Base-by-base conservation (phyloP, 2,113 vertebrate genomes). In the Scalopus aquaticus region DNA sequence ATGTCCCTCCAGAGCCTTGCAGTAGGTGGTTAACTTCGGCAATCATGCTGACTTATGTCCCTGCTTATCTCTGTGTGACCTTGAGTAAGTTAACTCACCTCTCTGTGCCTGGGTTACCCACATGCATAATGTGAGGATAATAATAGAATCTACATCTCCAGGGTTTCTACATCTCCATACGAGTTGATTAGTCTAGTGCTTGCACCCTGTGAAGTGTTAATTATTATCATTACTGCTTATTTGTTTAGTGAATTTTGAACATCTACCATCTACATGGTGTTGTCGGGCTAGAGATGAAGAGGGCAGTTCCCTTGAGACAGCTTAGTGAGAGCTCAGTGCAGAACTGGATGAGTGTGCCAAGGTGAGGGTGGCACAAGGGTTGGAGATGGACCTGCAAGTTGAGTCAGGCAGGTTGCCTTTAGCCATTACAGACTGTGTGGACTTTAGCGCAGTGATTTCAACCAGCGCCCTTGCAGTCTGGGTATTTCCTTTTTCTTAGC, bases 191-290 rank as follows among this genome's bases (percentile, higher is more conserved):
- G 39, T 56, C 46, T 3, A 20, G 13, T n/a, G 30, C 17, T 26
- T 81, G 32, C 0, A 0, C 46, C 32, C 32, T 54, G 0, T 72
- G 20, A 5, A 15, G 30, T 20, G 37, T 90, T 42, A 32, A 9
- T n/a, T 28, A 1, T 72, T 35, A 65, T 3, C 17, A 19, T 64
- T 26, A 6, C 2, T 30, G 35, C n/a, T 81, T 35, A 35, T 60
- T 62, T 3, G 15, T 54, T 85, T 35, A 30, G 30, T 17, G 6
- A n/a, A 9, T 35, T 4, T 0, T 32, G 56, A 73, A 20, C 30
- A 16, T 39, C 39, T 24, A 1, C 11, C 5, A 0, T 4, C 13
- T 8, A 42, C 77, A 20, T 12, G 8, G 2, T 13, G 0, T 78
- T 42, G 9, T 44, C 67, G 64, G 12, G 35, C 15, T 24, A 44